A percentile compares a stretch with the other conserved stretches of the same genome.
These are phyloP conservation scores for Mya arenaria DNA, from an alignment of 1,140 invertebrate species.

Conservation along the genomic window DNA sequence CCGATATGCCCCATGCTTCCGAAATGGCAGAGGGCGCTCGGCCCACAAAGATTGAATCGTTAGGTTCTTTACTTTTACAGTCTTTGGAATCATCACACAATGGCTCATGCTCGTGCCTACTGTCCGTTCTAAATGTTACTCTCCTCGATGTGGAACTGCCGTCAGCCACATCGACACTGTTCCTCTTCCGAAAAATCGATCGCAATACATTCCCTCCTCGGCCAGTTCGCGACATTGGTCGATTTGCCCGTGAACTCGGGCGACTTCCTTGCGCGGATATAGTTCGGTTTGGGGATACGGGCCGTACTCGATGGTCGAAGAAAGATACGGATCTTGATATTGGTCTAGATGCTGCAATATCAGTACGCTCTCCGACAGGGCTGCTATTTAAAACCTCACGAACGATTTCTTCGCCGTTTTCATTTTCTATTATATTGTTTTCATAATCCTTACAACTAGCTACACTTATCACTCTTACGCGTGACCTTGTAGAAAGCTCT, in stretches of 20 bases:
- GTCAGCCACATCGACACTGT: too few relatives aligned
- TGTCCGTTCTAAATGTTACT: not conserved
- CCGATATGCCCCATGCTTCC: not conserved
- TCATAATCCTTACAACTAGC: not conserved
- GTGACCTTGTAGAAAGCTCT: not conserved
- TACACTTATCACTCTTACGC: not conserved
- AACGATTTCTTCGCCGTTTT: not conserved
- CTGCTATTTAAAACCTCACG: not conserved
- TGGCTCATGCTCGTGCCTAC: not conserved
- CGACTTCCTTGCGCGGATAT: not conserved
- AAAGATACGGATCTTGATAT: not conserved
- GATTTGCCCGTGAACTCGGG: not conserved
- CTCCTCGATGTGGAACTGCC: too few relatives aligned
- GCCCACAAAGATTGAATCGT: not conserved
- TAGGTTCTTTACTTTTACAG: not conserved
- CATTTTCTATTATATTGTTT: not conserved
- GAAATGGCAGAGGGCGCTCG: not conserved
- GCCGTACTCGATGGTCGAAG: not conserved
- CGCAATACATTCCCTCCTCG: not conserved
- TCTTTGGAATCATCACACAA: not conserved
- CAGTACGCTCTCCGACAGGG: not conserved
- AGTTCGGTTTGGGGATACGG: not conserved
- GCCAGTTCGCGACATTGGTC: not conserved
- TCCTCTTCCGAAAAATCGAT: not conserved
- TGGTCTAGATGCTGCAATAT: not conserved